Evolutionary conservation across 2,797 vertebrate genomes (phyloP), one percentile per base, ranked within the genome.

Genomic region (Simalia tracyae): DNA sequence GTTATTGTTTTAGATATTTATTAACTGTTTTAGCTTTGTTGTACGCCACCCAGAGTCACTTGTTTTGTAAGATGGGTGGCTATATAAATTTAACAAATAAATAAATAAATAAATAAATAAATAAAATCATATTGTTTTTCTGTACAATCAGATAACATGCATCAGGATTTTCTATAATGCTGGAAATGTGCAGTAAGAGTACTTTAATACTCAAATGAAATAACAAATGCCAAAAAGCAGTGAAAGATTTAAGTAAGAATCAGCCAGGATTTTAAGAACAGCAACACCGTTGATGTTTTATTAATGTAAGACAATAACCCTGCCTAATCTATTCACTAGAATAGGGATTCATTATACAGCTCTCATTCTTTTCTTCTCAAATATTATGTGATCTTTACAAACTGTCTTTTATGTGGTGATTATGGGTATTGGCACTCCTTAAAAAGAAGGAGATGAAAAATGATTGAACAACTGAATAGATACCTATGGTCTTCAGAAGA

Each of bases 341-440:
- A 93, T n/a, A 31, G 10, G 54, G 85, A 36, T n/a, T 50, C 91
- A 90, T 89, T 89, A 92, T 81, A 92, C 24, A 24, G 7, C 87
- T 88, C 72, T 76, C 66, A 24, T 89, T 90, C 88, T 72, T 92
- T 90, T 87, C 88, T 90, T 91, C 28, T 87, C 68, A 90, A 86
- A 22, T 95, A 92, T 5, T 93, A 94, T 95, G 94, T 96, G 96
- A 96, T 96, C 95, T 93, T 95, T 95, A 96, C 94, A 94, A 95
- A 96, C 91, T 95, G 95, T 94, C 95, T 93, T 0, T 89, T 93
- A 95, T 96, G 93, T 96, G 95, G 89, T 93, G 93, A 93, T 95
- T 91, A 92, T 94, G 91, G 93, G 88, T 90, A 46, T 91, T 93
- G 92, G 91, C 91, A 90, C 88, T 94, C 93, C 94, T 95, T 93